Base-by-base conservation (phyloP, 1,140 invertebrate genomes). In the Leptopilina boulardi region DNA sequence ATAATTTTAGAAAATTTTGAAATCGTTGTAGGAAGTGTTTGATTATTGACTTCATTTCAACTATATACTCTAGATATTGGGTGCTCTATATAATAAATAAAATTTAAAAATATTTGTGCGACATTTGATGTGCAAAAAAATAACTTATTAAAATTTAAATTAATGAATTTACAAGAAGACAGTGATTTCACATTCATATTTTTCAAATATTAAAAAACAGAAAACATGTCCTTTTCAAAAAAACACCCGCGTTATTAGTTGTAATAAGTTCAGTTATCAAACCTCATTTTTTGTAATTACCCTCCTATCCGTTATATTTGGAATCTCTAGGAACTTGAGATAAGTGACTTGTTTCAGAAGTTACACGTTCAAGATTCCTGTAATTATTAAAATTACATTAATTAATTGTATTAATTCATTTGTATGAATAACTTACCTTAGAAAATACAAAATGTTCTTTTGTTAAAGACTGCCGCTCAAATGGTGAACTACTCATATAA, bases 401-500 rank as follows among this genome's bases (percentile, higher is more conserved):
- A n/a, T n/a, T n/a, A n/a, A n/a, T 74, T 8, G 70, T 30, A 38
- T 13, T 51, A 1, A 44, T 9, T 26, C 26, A 4, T 41, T 21
- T 51, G n/a, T n/a, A n/a, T n/a, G n/a, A n/a, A n/a, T n/a, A n/a
- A n/a, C 84, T 87, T 77, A 90, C 87, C 83, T 88, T 88, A 34
- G 89, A 85, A 80, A 90, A 90, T 41, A 89, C 66, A 85, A 90
- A 90, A 73, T 86, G 88, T 30, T 89, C 84, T 38, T 86, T 83
- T 51, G 83, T 82, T 26, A 85, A 84, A 80, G 88, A 86, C n/a
- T 87, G 86, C 70, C 91, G 90, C 70, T 91, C 90, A 66, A 91
- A 90, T 10, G 91, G 89, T 74, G 88, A 89, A 70, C 90, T 89
- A 76, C 91, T 93, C 88, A 92, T 91, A 80, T 93, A 92, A 74